These are phyloP conservation scores for Crotophaga sulcirostris DNA, from an alignment of 2,113 vertebrate species.

Conservation along the genomic window DNA sequence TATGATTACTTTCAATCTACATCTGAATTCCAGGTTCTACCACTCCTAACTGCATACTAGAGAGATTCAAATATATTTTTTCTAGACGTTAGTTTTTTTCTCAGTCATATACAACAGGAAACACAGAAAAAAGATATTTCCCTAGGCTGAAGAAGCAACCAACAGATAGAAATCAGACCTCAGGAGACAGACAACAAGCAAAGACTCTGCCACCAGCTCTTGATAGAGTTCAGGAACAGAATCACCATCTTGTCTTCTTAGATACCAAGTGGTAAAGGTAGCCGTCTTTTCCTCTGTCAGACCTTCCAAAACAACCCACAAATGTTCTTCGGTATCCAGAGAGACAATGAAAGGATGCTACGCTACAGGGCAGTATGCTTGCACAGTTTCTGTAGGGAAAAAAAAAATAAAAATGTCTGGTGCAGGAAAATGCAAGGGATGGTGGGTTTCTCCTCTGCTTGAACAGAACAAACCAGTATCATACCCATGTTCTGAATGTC, in stretches of 20 bases:
- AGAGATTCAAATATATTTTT: neutral
- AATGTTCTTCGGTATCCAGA: neutral
- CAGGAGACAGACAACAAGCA: neutral
- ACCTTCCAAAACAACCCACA: neutral
- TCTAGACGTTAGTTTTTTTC: neutral
- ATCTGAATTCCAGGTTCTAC: neutral
- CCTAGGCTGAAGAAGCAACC: neutral
- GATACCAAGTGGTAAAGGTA: neutral
- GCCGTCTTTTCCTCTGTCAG: neutral
- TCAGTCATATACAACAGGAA: neutral
- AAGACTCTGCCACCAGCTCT: neutral
- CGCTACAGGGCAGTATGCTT: neutral
- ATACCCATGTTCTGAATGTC: neutral
- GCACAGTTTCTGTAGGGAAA: neutral
- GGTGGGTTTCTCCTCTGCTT: neutral
- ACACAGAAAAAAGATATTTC: neutral
- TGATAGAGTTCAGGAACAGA: neutral
- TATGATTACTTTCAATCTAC: neutral
- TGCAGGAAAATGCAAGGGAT: neutral
- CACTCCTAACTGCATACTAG: neutral
- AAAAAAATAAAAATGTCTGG: neutral
- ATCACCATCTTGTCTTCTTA: neutral
- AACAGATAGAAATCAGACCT: fast-evolving
- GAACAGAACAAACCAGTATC: neutral
- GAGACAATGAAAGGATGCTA: neutral